Base-by-base conservation (phyloP, 1,140 invertebrate genomes). In the Lepidostoma basale region DNA sequence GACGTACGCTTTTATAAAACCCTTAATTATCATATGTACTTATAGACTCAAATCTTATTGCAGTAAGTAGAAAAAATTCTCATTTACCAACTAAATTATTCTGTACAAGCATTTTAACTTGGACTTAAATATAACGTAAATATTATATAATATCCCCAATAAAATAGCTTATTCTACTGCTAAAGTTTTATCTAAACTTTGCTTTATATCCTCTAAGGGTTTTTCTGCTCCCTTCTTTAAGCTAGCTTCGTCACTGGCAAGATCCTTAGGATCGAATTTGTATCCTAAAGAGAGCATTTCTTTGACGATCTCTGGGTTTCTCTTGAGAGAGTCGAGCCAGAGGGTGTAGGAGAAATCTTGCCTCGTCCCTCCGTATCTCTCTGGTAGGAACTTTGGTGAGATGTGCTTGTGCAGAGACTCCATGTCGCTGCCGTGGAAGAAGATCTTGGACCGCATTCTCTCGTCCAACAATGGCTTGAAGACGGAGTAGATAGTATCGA, bases 391-490 rank as follows among this genome's bases (percentile, higher is more conserved):
- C 20, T 87, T 85, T 0, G 89, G 88, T 20, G 85, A 77, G 1
- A 94, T 87, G 74, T 93, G 88, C 68, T 90, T 85, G 74, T 94
- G 91, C 1, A 94, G 78, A 18, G 89, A 92, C n/a, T 85, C 83
- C 83, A 89, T 85, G 74, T 94, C 86, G 33, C 84, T 81, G 1
- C 91, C 90, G 76, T 94, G 92, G 76, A 93, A 90, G 77, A 85
- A 92, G 47, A 93, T 87, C 69, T 82, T 87, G 6, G 88, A 84
- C 22, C 83, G 84, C 88, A 92, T 92, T 30, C 83, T 77, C 0
- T 85, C 76, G 70, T 88, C 88, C 9, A 94, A 77, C 3, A 93
- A 79, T 0, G 91, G 91, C 74, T 91, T 92, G 74, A 94, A 92
- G 5, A 92, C 86, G 47, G 85, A 86, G 75, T 88, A 93, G 20